Evolutionary conservation across 2,113 vertebrate genomes (phyloP), one percentile per base, ranked within the genome.

Genomic region (Megaceryle maxima): DNA sequence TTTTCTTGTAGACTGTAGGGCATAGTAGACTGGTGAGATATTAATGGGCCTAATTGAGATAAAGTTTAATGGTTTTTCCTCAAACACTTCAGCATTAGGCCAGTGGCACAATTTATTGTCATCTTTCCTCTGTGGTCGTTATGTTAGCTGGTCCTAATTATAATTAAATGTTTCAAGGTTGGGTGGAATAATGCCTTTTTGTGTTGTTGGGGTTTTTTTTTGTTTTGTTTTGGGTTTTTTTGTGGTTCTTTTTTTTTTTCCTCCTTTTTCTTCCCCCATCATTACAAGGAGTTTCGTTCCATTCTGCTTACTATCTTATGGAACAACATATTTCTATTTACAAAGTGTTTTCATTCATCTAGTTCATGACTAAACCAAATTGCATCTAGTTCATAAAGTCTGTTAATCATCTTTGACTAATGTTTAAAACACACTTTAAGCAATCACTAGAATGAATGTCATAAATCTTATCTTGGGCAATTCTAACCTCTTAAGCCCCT

Each of bases 31-130:
- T 60, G 24, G 43, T 88, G 35, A 90, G 85, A 87, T 94, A 92
- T 96, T 97, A 96, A 95, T 94, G 57, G 70, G 13, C 37, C 78
- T 96, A 96, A 97, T 50, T 91, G 81, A 94, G 64, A 95, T 94
- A 68, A 96, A 97, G 86, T 87, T 89, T 77, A 96, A 93, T 95
- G 69, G 60, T 66, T 97, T 97, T 83, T 83, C 90, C 72, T 95
- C 64, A 67, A 37, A 81, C 20, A 57, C 53, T 96, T 96, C 46
- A 80, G 97, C 63, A 92, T 95, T 92, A 92, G 55, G 72, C 85
- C 69, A 88, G 60, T 91, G 90, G 86, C 62, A 95, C 59, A 77
- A 67, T 94, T 87, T 86, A 63, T 68, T 90, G 74, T 84, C 73
- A 82, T 82, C 62, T 67, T 80, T 96, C 88, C 63, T 96, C 73